Percentiles rank a stretch among this genome's conserved stretches.
These are phyloP conservation scores for Epinotia ramella DNA, from an alignment of 2,888 invertebrate species.

Conservation along the genomic window DNA sequence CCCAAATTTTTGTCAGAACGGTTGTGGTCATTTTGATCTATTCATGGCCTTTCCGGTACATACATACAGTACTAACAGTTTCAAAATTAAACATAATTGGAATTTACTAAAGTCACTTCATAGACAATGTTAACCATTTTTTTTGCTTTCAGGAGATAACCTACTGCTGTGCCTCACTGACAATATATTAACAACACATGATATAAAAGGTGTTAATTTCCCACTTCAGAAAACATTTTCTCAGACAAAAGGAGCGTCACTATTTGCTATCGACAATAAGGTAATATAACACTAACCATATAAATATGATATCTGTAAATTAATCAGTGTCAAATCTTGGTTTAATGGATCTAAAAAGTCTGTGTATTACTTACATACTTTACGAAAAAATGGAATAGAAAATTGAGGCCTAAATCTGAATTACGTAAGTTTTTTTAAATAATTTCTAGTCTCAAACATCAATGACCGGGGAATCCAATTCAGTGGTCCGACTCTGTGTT, in stretches of 20 bases:
- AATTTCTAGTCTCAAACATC: slow-evolving; percentile 71
- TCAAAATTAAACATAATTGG: no score
- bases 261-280: slow-evolving; percentile 93
- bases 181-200: slow-evolving; percentile 92
- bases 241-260: slow-evolving; percentile 94
- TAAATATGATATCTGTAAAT: not conserved
- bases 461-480: slow-evolving; percentile 89
- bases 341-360: no score
- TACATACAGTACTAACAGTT: no score
- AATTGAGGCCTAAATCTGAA: no score
- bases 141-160: slow-evolving; percentile 77
- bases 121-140: not conserved
- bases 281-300: slow-evolving; percentile 59
- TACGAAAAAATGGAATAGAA: no score
- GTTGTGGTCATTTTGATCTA: no score
- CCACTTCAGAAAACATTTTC: slow-evolving; percentile 90
- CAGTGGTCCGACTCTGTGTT: slow-evolving; percentile 93
- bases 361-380: no score
- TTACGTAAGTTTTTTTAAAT: slow-evolving; percentile 22
- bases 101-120: not conserved
- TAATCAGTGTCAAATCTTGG: not conserved
- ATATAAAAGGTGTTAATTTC: slow-evolving; percentile 92
- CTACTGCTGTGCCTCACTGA: slow-evolving; percentile 87
- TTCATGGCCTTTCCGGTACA: no score
- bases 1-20: no score